Evolutionary conservation across 2,113 vertebrate genomes (phyloP).

Genomic region (Abramis brama): DNA sequence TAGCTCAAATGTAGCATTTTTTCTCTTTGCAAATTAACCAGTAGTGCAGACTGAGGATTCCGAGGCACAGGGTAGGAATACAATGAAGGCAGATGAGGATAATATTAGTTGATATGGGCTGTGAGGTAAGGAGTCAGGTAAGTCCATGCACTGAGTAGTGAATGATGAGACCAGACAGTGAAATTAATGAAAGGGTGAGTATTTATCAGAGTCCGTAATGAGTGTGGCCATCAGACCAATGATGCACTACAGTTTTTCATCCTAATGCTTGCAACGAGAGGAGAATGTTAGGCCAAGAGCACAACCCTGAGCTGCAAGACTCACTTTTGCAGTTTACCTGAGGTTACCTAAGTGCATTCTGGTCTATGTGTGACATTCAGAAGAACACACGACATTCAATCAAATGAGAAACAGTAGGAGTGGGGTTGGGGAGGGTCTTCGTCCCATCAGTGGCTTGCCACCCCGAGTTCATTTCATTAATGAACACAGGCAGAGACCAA

Average conservation of each 20-base stretch:
- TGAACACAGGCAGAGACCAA: conserved; percentile 50
- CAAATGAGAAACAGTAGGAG: conserved; percentile 53
- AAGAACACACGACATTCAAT: conserved; percentile 62
- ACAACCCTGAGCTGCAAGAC: not conserved
- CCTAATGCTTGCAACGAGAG: not conserved
- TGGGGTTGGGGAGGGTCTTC: conserved; percentile 30
- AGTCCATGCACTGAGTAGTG: too few relatives aligned
- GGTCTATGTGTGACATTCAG: conserved; percentile 28
- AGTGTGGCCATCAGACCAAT: not conserved
- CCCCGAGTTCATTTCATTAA: conserved; percentile 48
- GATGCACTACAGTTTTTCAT: not conserved
- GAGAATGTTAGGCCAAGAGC: not conserved
- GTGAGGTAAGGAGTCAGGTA: too few relatives aligned
- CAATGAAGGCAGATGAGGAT: too few relatives aligned
- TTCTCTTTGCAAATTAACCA: too few relatives aligned
- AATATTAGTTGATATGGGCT: too few relatives aligned
- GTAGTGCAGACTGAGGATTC: too few relatives aligned
- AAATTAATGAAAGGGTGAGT: too few relatives aligned
- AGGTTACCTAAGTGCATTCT: conserved; percentile 49
- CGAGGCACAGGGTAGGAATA: too few relatives aligned
- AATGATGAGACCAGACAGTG: too few relatives aligned
- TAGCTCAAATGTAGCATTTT: too few relatives aligned
- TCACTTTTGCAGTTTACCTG: conserved; percentile 18
- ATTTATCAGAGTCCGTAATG: too few relatives aligned
- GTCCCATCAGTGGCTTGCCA: conserved; percentile 46